Evolutionary conservation across 2,113 vertebrate genomes (phyloP), one percentile per base, ranked within the genome.

Genomic region (Bagarius yarrelli): DNA sequence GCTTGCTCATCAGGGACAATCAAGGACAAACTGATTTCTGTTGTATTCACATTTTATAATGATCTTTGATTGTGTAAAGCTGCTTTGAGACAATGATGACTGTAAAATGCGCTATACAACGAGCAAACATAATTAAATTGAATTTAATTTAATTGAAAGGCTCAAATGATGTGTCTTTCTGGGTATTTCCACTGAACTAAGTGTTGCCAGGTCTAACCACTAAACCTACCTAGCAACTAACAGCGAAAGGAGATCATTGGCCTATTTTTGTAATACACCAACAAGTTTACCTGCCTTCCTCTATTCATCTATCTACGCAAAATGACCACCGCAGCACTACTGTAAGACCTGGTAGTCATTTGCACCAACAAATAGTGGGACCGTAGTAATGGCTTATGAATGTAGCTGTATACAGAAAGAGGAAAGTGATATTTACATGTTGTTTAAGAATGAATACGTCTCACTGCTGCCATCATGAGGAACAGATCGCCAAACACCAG

Each of bases 381-480:
- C 18, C 36, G 32, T 23, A 40, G 34, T 8, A 50, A 47, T 50
- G n/a, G 15, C 67, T 2, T 18, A 18, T 27, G 32, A 23, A 8
- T 44, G 23, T 18, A n/a, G 19, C 9, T 47, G n/a, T 12, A n/a
- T 1, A 4, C 12, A 44, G 14, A 18, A 4, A 12, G 47, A 4
- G n/a, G 27, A 14, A 6, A 27, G 8, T n/a, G n/a, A n/a, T n/a
- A n/a, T 40, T 40, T 40, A 40, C 8, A 40, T 4, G 32, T 18
- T 50, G 14, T 8, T 21, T 16, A 19, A 76, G 16, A 40, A 76
- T 61, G 36, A 47, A 47, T 50, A 40, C 3, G 57, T 44, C 25
- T 76, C 57, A 12, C 9, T 76, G 74, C 36, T 76, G 74, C 74
- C 74, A 61, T 50, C 74, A 47, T 61, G 74, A 47, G 74, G 57